These are phyloP conservation scores for Liparis tanakae DNA, from an alignment of 2,797 vertebrate genomes.

Conservation along the genomic window DNA sequence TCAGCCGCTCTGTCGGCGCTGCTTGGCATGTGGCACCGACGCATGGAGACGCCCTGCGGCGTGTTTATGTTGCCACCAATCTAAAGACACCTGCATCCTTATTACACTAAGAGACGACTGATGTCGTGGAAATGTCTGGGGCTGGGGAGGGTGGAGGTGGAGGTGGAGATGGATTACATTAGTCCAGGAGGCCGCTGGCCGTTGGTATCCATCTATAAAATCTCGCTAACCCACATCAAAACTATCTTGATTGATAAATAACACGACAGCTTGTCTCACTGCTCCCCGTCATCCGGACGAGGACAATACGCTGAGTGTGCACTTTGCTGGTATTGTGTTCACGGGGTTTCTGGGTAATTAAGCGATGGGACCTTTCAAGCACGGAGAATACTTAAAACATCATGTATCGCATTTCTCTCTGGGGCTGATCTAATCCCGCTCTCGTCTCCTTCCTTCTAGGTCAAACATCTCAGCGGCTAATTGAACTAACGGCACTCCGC, in stretches of 20 bases:
- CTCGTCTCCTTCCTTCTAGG: not conserved
- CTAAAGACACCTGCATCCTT: no score
- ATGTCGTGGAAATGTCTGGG: no score
- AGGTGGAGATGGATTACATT: no score
- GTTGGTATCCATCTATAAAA: no score
- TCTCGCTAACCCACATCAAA: no score
- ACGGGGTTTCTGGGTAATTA: constrained; percentile 8
- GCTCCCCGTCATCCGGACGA: no score
- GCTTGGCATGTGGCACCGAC: not conserved
- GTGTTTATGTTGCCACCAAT: no score
- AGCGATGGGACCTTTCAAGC: constrained; percentile 10
- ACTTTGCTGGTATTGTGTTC: not conserved
- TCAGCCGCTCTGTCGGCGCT: not conserved
- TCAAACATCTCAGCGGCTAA: not conserved
- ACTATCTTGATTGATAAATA: no score
- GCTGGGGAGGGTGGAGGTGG: no score
- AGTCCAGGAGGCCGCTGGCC: no score
- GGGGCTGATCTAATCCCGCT: not conserved
- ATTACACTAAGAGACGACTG: no score
- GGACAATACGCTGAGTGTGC: not conserved
- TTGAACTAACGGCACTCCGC: not conserved
- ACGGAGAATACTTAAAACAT: not conserved
- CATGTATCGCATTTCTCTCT: not conserved
- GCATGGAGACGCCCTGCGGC: not conserved
- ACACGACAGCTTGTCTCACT: not conserved